Conservation (phyloP, 2,113 vertebrate genomes). For the Psittacus erithacus region DNA sequence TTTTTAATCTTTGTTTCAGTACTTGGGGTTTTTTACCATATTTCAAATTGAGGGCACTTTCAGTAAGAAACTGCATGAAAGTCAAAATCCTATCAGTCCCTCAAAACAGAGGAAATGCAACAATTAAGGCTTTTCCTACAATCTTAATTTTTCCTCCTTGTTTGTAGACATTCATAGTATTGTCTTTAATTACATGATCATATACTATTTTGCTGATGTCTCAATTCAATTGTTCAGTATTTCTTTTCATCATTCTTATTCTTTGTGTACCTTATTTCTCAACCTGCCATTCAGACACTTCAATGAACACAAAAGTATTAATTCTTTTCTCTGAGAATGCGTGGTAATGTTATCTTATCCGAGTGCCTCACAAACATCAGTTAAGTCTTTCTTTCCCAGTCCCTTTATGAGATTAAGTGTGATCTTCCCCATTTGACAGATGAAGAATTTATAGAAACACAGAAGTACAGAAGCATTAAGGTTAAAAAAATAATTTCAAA, state of each 20-base stretch:
- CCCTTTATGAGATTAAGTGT: constrained; percentile 27
- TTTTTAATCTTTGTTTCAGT: not conserved
- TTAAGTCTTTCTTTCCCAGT: constrained; percentile 40
- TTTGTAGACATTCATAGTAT: constrained; percentile 45
- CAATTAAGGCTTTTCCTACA: constrained; percentile 30
- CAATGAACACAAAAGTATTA: constrained; percentile 59
- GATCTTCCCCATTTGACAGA: constrained; percentile 26
- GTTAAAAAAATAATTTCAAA: not conserved
- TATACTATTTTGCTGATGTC: constrained; percentile 52
- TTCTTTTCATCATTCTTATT: constrained; percentile 61
- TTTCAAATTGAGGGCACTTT: not conserved
- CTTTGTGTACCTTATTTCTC: constrained; percentile 62
- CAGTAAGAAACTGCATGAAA: not conserved
- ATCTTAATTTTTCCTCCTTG: constrained; percentile 51
- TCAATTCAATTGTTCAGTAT: constrained; percentile 53
- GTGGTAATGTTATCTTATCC: constrained; percentile 27
- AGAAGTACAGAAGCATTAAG: not conserved
- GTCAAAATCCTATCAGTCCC: not conserved
- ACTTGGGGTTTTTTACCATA: not conserved
- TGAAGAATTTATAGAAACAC: constrained; percentile 11
- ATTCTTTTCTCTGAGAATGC: constrained; percentile 23
- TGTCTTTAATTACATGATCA: constrained; percentile 67
- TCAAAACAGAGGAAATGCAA: constrained; percentile 11
- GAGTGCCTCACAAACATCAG: constrained; percentile 51
- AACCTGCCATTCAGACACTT: constrained; percentile 67